phyloP scores from a whole-genome alignment of 2,113 vertebrate species.

The Microcebus griseorufus region DNA sequence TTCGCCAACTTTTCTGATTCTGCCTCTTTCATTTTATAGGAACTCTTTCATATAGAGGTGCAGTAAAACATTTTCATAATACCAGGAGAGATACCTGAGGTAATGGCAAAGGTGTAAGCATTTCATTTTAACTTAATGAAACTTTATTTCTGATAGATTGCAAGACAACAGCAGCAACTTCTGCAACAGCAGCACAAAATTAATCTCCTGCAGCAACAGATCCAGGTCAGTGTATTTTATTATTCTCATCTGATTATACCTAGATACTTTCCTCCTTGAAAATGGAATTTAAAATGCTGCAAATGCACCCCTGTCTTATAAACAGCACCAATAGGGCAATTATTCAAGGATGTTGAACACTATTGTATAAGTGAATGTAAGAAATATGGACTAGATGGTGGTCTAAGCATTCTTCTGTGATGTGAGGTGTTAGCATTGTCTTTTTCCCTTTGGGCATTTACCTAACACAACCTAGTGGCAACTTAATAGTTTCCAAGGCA shows the following conservation, averaged over 20 bases:
- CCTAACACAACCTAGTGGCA: background rate
- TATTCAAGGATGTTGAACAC: slow-evolving; percentile 49
- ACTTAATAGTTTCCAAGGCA: slow-evolving; percentile 21
- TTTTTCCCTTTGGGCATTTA: slow-evolving; percentile 36
- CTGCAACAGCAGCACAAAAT: slow-evolving; percentile 99
- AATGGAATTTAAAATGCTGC: slow-evolving; percentile 78
- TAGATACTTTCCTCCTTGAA: slow-evolving; percentile 75
- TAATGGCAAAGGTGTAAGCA: slow-evolving; percentile 76
- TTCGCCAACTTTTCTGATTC: slow-evolving; percentile 21
- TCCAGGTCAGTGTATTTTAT: slow-evolving; percentile 97
- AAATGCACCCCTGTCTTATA: slow-evolving; percentile 64
- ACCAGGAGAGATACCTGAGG: slow-evolving; percentile 62
- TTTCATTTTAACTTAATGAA: slow-evolving; percentile 83
- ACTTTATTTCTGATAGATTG: slow-evolving; percentile 92
- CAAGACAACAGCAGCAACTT: slow-evolving; percentile 99
- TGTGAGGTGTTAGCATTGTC: background rate
- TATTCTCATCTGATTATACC: slow-evolving; percentile 82
- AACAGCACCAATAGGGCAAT: slow-evolving; percentile 51
- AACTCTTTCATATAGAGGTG: background rate
- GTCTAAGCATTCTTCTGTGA: slow-evolving; percentile 26
- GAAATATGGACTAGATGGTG: background rate
- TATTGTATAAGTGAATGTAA: slow-evolving; percentile 51
- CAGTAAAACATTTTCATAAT: slow-evolving; percentile 61
- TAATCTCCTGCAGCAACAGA: slow-evolving; percentile 99
- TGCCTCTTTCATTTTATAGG: background rate